phyloP scores from a whole-genome alignment of 1,140 invertebrate genomes.

The Leptinotarsa defecta region DNA sequence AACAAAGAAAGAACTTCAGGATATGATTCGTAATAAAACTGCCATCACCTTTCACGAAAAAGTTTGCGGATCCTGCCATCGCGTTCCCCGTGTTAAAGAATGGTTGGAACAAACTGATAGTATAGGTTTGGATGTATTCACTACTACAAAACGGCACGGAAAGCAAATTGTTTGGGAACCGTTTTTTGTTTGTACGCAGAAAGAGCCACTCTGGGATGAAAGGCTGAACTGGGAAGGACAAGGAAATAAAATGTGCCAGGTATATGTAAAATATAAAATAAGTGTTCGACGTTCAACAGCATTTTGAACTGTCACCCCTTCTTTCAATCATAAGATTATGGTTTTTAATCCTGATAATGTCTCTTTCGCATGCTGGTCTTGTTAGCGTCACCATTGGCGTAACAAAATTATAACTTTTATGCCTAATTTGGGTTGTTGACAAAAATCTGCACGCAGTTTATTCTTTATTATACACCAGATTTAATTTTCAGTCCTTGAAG shows the following conservation, averaged over 20 bases:
- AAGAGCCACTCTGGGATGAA: slow-evolving; percentile 66
- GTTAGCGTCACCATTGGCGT: too few species aligned
- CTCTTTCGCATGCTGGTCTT: too few species aligned
- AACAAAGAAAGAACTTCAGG: slow-evolving; percentile 55
- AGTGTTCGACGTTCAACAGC: background rate
- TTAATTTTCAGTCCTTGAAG: too few species aligned
- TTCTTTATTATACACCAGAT: too few species aligned
- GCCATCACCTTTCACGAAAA: slow-evolving; percentile 63
- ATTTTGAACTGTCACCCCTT: background rate
- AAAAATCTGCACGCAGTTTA: too few species aligned
- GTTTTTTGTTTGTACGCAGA: slow-evolving; percentile 65
- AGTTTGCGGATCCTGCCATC: slow-evolving; percentile 63
- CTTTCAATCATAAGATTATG: too few species aligned
- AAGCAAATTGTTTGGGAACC: slow-evolving; percentile 63
- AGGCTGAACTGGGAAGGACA: slow-evolving; percentile 65
- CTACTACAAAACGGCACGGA: slow-evolving; percentile 53
- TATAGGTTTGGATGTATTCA: slow-evolving; percentile 44
- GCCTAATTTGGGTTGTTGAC: too few species aligned
- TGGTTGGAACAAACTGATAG: slow-evolving; percentile 49
- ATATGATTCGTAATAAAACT: slow-evolving; percentile 54
- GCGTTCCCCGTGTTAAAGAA: slow-evolving; percentile 54
- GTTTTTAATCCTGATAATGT: too few species aligned
- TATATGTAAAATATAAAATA: slow-evolving; percentile 37
- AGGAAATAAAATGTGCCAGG: slow-evolving; percentile 68
- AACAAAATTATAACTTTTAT: too few species aligned